Conservation (phyloP, 1,140 invertebrate species). For the Cylas formicarius region DNA sequence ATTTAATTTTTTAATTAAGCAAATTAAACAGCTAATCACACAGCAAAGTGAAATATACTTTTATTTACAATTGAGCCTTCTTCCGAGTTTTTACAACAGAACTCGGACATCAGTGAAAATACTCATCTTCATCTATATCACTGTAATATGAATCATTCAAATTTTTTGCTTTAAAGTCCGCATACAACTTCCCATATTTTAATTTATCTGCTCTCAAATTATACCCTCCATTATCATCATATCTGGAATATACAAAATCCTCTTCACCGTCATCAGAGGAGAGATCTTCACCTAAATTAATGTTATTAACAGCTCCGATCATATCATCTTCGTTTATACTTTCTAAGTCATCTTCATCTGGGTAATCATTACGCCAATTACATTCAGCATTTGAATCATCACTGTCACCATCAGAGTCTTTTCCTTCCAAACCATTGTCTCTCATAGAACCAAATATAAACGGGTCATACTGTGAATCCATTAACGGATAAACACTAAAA, state of each 20-base stretch:
- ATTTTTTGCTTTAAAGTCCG: slow-evolving; percentile 47
- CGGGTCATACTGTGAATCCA: slow-evolving; percentile 48
- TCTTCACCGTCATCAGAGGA: slow-evolving; percentile 48
- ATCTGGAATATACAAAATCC: slow-evolving; percentile 40
- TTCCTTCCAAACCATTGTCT: slow-evolving; percentile 37
- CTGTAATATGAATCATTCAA: slow-evolving; percentile 34
- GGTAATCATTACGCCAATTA: slow-evolving; percentile 53
- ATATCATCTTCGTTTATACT: slow-evolving; percentile 50
- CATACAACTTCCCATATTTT: slow-evolving; percentile 47
- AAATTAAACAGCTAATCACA: no score
- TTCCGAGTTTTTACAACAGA: no score
- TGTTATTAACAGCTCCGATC: slow-evolving; percentile 29
- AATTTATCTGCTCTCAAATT: slow-evolving; percentile 45
- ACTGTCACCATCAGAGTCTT: slow-evolving; percentile 41
- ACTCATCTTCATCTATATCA: slow-evolving; percentile 31
- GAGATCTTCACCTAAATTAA: slow-evolving; percentile 37
- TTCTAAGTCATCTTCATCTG: slow-evolving; percentile 48
- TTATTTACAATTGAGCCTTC: no score
- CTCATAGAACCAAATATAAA: slow-evolving; percentile 44
- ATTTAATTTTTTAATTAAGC: no score
- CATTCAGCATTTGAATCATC: slow-evolving; percentile 53
- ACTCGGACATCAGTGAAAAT: slow-evolving; percentile 23
- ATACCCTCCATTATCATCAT: slow-evolving; percentile 43
- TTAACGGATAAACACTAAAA: slow-evolving; percentile 35
- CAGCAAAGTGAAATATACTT: no score